Evolutionary conservation across 2,113 vertebrate species (phyloP), one percentile per base, ranked within the genome.

Genomic region (Tricholaema leucomelas): DNA sequence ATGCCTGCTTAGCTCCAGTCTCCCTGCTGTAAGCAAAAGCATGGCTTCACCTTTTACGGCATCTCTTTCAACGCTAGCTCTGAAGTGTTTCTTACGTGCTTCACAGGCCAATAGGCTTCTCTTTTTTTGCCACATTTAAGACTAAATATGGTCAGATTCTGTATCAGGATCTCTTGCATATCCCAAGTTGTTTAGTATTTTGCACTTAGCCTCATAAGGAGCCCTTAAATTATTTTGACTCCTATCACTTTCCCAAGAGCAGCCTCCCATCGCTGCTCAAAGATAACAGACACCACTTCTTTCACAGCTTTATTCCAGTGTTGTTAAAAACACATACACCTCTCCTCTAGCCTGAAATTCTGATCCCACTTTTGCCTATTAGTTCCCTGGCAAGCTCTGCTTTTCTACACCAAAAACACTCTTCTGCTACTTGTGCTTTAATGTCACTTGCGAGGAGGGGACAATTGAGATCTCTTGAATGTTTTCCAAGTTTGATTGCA

Each of bases 21-120:
- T 54, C 23, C 25, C 8, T 59, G 79, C 33, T 7, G 2, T 38
- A 33, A 44, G 24, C 27, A 69, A 31, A 75, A 24, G 11, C 2
- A 15, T 23, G 20, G 7, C 5, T 55, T 65, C 36, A 36, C n/a
- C 55, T 52, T 5, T 44, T 23, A 19, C 0, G 2, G 13, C 6
- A 31, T 23, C n/a, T 48, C 44, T 73, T 92, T 80, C 23, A 76
- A 4, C 25, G 14, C n/a, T 50, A 5, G 8, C 12, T 44, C 36
- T 85, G 46, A 28, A 27, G 30, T 40, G 4, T 15, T 85, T 65
- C 42, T 65, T 61, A 35, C 7, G 6, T 30, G 17, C 3, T 60
- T 63, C 35, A 35, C 25, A n/a, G 28, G 6, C 38, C 8, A 16
- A 30, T 19, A 3, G 56, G 6, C 9, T 69, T 58, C n/a, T 63